phyloP scores from a whole-genome alignment of 2,113 vertebrate species.

The Myiozetetes cayanensis region DNA sequence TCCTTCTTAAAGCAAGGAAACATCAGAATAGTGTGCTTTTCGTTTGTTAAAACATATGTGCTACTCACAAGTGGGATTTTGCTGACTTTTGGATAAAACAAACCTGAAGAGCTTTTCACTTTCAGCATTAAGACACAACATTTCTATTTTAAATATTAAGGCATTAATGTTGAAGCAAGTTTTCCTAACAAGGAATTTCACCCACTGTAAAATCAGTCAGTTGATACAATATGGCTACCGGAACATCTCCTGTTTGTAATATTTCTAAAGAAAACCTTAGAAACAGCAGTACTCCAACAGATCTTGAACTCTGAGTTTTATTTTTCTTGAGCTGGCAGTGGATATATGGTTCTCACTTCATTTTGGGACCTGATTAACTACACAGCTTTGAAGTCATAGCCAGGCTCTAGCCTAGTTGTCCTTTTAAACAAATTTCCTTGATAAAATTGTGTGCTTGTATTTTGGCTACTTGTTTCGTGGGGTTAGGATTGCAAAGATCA shows the following conservation, averaged over 20 bases:
- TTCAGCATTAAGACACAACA: background rate
- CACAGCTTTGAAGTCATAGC: conserved; percentile 28
- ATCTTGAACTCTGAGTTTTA: background rate
- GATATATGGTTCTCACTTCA: background rate
- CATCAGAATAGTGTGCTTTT: background rate
- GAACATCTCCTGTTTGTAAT: conserved; percentile 16
- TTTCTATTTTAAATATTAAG: background rate
- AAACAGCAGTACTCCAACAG: conserved; percentile 41
- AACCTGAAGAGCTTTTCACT: background rate
- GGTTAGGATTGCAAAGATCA: conserved; percentile 41
- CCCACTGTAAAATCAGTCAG: conserved; percentile 3
- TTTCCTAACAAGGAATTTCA: background rate
- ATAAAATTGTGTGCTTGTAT: conserved; percentile 52
- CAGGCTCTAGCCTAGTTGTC: conserved; percentile 41
- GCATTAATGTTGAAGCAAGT: background rate
- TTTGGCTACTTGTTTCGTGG: conserved; percentile 51
- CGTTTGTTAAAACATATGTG: background rate
- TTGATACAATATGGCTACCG: background rate
- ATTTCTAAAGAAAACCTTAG: conserved; percentile 38
- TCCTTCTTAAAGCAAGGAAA: background rate
- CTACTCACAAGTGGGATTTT: background rate
- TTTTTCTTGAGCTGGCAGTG: conserved; percentile 35
- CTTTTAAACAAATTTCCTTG: conserved; percentile 48
- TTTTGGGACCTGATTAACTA: conserved; percentile 34
- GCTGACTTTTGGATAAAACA: background rate